Base-by-base conservation (phyloP, 2,113 vertebrate species). In the Benitochromis conjunctus region DNA sequence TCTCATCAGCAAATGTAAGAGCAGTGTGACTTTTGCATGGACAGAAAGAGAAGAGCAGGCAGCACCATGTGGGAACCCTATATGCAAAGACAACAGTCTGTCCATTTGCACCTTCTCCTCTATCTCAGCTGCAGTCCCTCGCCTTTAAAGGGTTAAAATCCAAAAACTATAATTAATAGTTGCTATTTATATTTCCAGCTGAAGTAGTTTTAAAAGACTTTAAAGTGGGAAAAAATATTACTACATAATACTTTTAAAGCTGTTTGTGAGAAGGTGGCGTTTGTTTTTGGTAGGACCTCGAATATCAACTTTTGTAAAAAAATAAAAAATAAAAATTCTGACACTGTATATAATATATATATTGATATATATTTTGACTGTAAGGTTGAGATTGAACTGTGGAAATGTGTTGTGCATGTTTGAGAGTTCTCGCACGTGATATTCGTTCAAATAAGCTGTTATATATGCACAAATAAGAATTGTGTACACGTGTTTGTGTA, bases 291-390 rank as follows among this genome's bases (percentile, higher is more conserved):
- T n/a, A 64, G 60, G 1, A 36, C 60, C 31, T 64, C 18, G 36
- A 64, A 64, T 64, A 64, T 64, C 0, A 38, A 38, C 12, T 38
- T n/a, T 64, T 36, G 3, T 31, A 31, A 31, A 9, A 31, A 7
- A 19, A n/a, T n/a, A 19, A 11, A 55, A 14, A 26, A 4, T 6
- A 36, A n/a, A n/a, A 29, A 29, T 3, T 7, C 31, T 36, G 58
- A 64, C 60, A 64, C 31, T 64, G 18, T 62, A n/a, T n/a, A n/a
- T n/a, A n/a, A n/a, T n/a, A n/a, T n/a, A n/a, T n/a, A n/a, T n/a
- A n/a, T n/a, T n/a, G n/a, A n/a, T n/a, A n/a, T n/a, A 62, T 62
- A 36, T 36, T 62, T n/a, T 62, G 31, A 0, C 3, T 0, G 31
- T 1, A 62, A 36, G 60, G 31, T 36, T 62, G 18, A 36, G 58